A percentile compares a stretch with the other conserved stretches of the same genome.
Evolutionary conservation across 2,113 vertebrate genomes (phyloP).

Genomic region (Tyto alba): DNA sequence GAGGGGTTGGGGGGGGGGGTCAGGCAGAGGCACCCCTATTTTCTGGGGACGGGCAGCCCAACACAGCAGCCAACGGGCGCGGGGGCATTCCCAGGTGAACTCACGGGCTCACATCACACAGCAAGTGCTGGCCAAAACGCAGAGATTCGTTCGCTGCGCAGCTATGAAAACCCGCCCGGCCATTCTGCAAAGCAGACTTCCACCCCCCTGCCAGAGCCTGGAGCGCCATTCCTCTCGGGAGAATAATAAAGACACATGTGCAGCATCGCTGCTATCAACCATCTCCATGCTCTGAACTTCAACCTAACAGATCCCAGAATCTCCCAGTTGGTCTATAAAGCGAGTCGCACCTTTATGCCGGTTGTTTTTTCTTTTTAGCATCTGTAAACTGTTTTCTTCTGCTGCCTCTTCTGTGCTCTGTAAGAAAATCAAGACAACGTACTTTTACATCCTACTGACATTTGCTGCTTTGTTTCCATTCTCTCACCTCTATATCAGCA

Average conservation of each 20-base stretch:
- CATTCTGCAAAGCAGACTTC: background rate
- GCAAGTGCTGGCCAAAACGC: background rate
- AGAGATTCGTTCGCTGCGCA: background rate
- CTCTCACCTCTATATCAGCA: background rate
- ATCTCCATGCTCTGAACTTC: background rate
- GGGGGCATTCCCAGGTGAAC: background rate
- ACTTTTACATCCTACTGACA: background rate
- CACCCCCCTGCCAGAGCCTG: background rate
- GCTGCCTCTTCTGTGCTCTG: constrained; percentile 28
- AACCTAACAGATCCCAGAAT: fast-evolving
- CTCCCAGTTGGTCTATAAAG: background rate
- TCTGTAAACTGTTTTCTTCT: constrained; percentile 8
- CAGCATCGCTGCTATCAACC: background rate
- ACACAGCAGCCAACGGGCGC: background rate
- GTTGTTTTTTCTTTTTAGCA: constrained; percentile 24
- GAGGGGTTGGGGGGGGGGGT: fast-evolving
- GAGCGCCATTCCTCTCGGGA: background rate
- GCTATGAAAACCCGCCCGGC: background rate
- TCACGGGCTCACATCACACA: background rate
- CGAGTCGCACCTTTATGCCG: constrained; percentile 42
- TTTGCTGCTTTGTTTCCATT: background rate
- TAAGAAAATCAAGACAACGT: background rate
- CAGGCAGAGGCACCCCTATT: background rate
- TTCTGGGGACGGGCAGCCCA: background rate
- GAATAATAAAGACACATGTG: background rate